Base-by-base conservation (phyloP, 1,140 invertebrate genomes). In the Zeugodacus cucurbitae region DNA sequence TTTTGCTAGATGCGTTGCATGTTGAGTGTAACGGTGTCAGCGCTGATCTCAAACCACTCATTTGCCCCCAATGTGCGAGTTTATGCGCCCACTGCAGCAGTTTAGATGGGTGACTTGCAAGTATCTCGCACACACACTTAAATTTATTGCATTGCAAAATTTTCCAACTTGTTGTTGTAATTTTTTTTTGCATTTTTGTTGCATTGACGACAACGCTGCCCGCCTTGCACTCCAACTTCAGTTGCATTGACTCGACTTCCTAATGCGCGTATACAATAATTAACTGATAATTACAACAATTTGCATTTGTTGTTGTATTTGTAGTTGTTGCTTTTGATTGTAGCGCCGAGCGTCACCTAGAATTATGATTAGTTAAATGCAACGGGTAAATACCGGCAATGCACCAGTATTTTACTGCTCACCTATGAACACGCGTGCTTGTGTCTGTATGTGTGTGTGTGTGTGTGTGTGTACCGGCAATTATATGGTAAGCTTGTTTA, bases 231-330 rank as follows among this genome's bases (percentile, higher is more conserved):
- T 32, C 62, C 29, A 32, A 8, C 62, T 3, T 0, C 62, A 34
- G 29, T 34, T 29, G n/a, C 62, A 74, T 41, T 44, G 34, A 41
- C 34, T 20, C 20, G 37, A 74, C 70, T 41, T 74, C 70, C 37
- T 74, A 74, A 74, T 41, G 70, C 74, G n/a, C 74, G 8, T 82
- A 74, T 17, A 41, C 7, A 82, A 82, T 26, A 48, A 26, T 10
- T 82, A 74, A 26, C 70, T 41, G 70, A 41, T 74, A 74, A 74
- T 41, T 67, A 67, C 62, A 67, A 67, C 70, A 44, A 74, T 74
- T 74, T 74, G 70, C 70, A 74, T 74, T n/a, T 74, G 32, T 41
- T 54, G 48, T 17, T 54, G 48, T 4, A 17, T 54, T 54, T 54
- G 48, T 11, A 11, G 14, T 48, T 48, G 37, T 74, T 74, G 32